Percentiles rank a stretch among this genome's conserved stretches.
Evolutionary conservation across 2,113 vertebrate species (phyloP).

Genomic region (Puntigrus tetrazona): DNA sequence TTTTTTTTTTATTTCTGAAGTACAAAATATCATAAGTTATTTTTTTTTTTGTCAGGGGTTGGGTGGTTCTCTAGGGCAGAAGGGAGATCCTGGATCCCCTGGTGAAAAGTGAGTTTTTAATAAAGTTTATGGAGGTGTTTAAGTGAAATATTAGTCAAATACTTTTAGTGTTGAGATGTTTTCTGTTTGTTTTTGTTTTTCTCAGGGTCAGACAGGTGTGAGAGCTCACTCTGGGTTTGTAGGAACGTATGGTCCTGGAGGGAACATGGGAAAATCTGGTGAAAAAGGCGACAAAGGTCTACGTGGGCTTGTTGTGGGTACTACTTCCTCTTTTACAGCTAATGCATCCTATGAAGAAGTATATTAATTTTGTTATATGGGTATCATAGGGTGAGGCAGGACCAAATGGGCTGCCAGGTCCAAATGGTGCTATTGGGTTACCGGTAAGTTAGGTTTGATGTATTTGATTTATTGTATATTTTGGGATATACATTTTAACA

Average conservation of each 20-base stretch:
- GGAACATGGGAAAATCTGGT: slow-evolving; percentile 65
- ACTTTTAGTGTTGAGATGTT: not conserved
- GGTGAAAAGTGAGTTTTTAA: slow-evolving; percentile 68
- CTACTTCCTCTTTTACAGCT: not conserved
- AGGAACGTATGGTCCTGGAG: slow-evolving; percentile 72
- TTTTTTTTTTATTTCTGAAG: not conserved
- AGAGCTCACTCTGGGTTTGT: slow-evolving; percentile 61
- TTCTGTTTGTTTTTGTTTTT: slow-evolving; percentile 11
- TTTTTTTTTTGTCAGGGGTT: slow-evolving; percentile 63
- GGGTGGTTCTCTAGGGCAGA: slow-evolving; percentile 63
- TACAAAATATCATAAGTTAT: not conserved
- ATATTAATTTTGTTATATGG: slow-evolving; percentile 2
- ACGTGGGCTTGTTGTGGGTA: slow-evolving; percentile 65
- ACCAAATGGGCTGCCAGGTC: slow-evolving; percentile 61
- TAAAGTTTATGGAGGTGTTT: not conserved
- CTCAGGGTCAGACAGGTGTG: slow-evolving; percentile 68
- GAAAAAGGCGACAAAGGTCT: slow-evolving; percentile 68
- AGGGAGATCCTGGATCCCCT: slow-evolving; percentile 64
- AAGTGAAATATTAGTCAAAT: not conserved
- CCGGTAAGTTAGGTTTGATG: slow-evolving; percentile 60
- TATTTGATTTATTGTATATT: not conserved
- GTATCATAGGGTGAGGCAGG: slow-evolving; percentile 69
- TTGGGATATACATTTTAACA: not conserved
- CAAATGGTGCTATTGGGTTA: slow-evolving; percentile 60
- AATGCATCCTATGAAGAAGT: not conserved